Evolutionary conservation across 2,113 vertebrate species (phyloP), one percentile per base, ranked within the genome.

Genomic region (Chamaea fasciata): DNA sequence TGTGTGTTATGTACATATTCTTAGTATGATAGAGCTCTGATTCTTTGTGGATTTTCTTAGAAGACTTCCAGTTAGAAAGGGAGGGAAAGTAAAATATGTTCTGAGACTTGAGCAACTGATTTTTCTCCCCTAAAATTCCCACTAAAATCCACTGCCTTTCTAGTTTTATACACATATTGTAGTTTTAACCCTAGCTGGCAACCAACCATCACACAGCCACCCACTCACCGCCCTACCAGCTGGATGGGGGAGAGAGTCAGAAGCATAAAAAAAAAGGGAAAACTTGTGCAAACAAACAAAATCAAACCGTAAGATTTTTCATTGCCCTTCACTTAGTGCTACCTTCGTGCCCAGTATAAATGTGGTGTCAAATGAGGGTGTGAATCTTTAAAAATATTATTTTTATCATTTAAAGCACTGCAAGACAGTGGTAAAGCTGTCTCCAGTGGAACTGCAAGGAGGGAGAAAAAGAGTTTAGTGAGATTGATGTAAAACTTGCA

Each of bases 1-100:
- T 39, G 8, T 39, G 53, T n/a, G 6, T 47, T 60, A 27, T 7
- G 33, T 22, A 35, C 0, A 0, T 53, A 16, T 26, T 31, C 7
- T 65, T 33, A 41, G 3, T 37, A 22, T 3, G 67, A 26, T 2
- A 42, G 20, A n/a, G 28, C 27, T 68, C 75, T 71, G 44, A 18
- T 60, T 64, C 81, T 68, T 64, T 3, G 4, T 37, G 0, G 11
- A 35, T 90, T 83, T 90, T 87, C 53, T 33, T 33, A 55, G 44
- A 16, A 39, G 35, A 46, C 31, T 59, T 84, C 62, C 69, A 79
- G 0, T 50, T 50, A 75, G n/a, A 76, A 77, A 78, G 3, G 2
- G 7, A 55, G 9, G 7, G 6, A 50, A 55, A 55, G 13, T n/a
- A 63, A 84, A 70, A 71, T 39, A 16, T 47, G 16, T 60, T 71